Evolutionary conservation across 2,888 invertebrate species (phyloP).

Genomic region (Tenthredo mesomela): DNA sequence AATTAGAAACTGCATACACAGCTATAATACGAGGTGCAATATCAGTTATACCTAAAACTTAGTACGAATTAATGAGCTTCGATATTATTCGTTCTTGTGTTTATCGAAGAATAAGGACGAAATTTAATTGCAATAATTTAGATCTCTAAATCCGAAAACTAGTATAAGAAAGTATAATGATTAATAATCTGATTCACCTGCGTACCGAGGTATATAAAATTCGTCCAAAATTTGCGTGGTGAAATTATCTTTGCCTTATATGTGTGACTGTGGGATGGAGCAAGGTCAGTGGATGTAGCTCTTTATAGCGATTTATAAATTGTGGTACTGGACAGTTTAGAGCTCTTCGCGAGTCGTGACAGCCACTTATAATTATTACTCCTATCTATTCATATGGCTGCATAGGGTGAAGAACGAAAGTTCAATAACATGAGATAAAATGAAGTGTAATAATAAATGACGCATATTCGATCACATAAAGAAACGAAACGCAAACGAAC

Average conservation of each 20-base stretch:
- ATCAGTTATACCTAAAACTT: too few species aligned
- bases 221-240: background rate
- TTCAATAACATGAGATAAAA: background rate
- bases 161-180: background rate
- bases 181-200: background rate
- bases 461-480: background rate
- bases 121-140: background rate
- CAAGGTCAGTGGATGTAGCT: slow-evolving; percentile 72
- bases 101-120: background rate
- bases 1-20: too few species aligned
- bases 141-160: background rate
- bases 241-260: slow-evolving; percentile 25
- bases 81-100: background rate
- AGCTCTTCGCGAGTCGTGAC: slow-evolving; percentile 9
- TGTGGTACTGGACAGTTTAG: slow-evolving; percentile 41
- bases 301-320: slow-evolving; percentile 61
- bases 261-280: slow-evolving; percentile 62
- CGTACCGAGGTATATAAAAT: background rate
- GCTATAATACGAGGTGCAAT: too few species aligned
- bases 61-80: background rate
- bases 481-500: background rate
- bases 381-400: background rate
- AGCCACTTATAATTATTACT: slow-evolving; percentile 10
- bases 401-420: background rate
- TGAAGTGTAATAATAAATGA: background rate